Evolutionary conservation across 2,888 invertebrate species (phyloP), one percentile per base, ranked within the genome.

Genomic region (Eristalis intricaria): DNA sequence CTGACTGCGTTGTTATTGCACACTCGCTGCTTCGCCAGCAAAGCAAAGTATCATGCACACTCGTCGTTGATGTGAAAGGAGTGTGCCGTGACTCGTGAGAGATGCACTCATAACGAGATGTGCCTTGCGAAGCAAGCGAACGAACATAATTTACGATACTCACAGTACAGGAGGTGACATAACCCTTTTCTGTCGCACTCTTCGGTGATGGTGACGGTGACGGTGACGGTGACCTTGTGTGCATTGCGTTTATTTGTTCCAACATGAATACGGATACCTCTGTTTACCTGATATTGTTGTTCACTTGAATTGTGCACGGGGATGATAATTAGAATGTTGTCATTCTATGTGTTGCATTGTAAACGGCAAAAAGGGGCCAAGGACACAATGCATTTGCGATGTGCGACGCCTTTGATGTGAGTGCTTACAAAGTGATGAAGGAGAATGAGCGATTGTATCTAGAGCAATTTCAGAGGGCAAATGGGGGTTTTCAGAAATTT

Each of bases 141-240:
- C 32, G 26, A 29, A n/a, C 23, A 61, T 70, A 64, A 78, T 78
- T 78, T 78, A 78, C 58, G 23, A 32, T 56, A n/a, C 74, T 56
- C 23, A n/a, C 64, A 23, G 50, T 19, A 50, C 19, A 50, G 40
- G 19, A 29, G 68, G 64, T 78, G 70, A 70, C 78, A 64, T 64
- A 78, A 78, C 78, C 78, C 78, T 64, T 70, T 70, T 22, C 40
- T 50, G 40, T 15, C 38, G 32, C 11, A 13, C 29, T 26, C 35
- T 56, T 64, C 22, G 56, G 29, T n/a, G n/a, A n/a, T n/a, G n/a
- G n/a, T n/a, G n/a, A n/a, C n/a, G n/a, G n/a, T n/a, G n/a, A n/a
- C n/a, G n/a, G n/a, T n/a, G n/a, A n/a, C n/a, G n/a, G n/a, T 70
- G 70, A 70, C 70, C 78, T 78, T 78, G 78, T 40, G 5, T 15